Conservation (phyloP, 2,797 vertebrate genomes). For the Mionectes olivaceus region DNA sequence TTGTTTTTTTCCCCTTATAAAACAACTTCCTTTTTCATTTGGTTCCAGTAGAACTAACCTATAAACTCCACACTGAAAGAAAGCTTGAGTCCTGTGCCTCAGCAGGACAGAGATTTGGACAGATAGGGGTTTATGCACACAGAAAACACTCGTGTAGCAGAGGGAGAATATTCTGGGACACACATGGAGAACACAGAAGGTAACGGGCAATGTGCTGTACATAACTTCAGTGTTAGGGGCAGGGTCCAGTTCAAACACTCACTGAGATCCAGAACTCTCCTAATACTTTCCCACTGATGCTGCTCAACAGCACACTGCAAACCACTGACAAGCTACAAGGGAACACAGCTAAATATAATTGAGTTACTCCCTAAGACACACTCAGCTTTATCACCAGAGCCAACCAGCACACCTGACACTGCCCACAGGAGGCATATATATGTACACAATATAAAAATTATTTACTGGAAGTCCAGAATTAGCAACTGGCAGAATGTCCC, state of each 20-base stretch:
- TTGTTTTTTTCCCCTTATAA: background rate
- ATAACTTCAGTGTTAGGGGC: background rate
- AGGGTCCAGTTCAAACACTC: background rate
- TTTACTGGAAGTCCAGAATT: slow-evolving; percentile 14
- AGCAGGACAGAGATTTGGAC: slow-evolving; percentile 62
- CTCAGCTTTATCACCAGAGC: background rate
- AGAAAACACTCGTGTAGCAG: slow-evolving; percentile 72
- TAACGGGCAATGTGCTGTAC: background rate
- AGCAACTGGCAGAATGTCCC: slow-evolving; percentile 5
- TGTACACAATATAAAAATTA: background rate
- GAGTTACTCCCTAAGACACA: background rate
- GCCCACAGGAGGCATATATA: background rate
- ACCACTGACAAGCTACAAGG: background rate
- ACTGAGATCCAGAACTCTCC: background rate
- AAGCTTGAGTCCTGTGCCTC: background rate
- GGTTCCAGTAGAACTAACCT: background rate
- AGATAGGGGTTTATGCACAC: slow-evolving; percentile 64
- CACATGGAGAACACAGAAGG: background rate
- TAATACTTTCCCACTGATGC: background rate
- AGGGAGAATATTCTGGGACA: slow-evolving; percentile 27
- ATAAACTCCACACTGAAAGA: background rate
- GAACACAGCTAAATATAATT: background rate
- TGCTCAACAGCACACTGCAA: background rate
- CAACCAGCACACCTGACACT: background rate
- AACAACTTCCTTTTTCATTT: background rate